These are phyloP conservation scores for Spinus pinus DNA, from an alignment of 2,797 vertebrate genomes.

Conservation along the genomic window DNA sequence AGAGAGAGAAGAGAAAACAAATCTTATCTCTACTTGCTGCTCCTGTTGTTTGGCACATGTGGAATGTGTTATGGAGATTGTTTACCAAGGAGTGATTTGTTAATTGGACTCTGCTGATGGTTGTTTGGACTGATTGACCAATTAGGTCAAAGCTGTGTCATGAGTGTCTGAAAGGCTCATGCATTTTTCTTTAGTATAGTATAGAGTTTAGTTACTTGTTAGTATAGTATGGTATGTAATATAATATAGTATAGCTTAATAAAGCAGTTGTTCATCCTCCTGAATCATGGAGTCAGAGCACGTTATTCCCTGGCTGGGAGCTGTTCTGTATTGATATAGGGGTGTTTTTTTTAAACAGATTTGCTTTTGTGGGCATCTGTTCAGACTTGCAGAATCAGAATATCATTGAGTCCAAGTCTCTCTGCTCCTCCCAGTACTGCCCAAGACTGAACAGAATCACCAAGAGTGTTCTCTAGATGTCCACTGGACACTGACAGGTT, in stretches of 20 bases:
- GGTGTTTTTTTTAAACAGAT: neutral
- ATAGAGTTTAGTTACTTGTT: neutral
- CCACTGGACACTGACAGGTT: neutral
- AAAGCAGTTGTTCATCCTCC: neutral
- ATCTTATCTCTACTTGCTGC: neutral
- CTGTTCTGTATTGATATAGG: accelerated
- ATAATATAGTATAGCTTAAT: neutral
- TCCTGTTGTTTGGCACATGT: neutral
- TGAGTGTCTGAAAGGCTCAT: neutral
- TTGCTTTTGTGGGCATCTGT: neutral
- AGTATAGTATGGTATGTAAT: neutral
- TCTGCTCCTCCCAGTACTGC: neutral
- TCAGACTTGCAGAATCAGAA: neutral
- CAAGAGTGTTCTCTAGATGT: too few species aligned
- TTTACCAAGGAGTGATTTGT: neutral
- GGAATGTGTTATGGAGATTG: neutral
- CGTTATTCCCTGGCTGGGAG: neutral
- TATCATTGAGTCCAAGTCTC: accelerated
- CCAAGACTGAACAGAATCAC: neutral
- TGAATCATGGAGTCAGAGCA: neutral
- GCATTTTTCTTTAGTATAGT: neutral
- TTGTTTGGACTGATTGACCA: neutral
- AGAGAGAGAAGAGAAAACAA: neutral
- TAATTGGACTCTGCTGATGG: neutral
- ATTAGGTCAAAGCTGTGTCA: neutral